These are phyloP conservation scores for Onychomys torridus DNA, from an alignment of 2,797 vertebrate species.

Conservation along the genomic window DNA sequence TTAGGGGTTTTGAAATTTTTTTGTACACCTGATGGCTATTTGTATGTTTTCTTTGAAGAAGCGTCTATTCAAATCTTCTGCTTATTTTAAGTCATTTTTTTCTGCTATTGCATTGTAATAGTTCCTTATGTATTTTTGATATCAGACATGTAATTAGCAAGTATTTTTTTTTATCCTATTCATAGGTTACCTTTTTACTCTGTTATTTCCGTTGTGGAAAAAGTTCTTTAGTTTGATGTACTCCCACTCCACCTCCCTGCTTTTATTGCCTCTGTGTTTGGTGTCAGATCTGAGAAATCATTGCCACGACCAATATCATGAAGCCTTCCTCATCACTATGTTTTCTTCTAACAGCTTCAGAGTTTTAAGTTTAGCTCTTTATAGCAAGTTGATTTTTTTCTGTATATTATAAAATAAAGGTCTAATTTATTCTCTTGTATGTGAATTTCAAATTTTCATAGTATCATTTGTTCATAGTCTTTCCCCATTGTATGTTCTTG, in stretches of 20 bases:
- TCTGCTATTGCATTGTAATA: background rate
- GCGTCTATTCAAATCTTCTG: background rate
- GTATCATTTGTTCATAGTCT: background rate
- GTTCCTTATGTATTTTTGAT: conserved; percentile 36
- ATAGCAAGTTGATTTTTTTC: conserved; percentile 16
- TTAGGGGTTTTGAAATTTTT: background rate
- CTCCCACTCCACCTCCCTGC: background rate
- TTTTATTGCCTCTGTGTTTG: background rate
- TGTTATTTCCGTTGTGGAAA: background rate
- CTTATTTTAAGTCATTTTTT: background rate
- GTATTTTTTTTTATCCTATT: conserved; percentile 42
- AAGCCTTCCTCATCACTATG: background rate
- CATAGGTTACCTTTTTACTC: background rate
- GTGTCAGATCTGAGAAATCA: background rate
- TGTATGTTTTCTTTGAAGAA: conserved; percentile 23
- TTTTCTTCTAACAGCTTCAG: background rate
- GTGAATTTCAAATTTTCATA: background rate
- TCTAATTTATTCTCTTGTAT: background rate
- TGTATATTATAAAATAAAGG: background rate
- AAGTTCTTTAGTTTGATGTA: background rate
- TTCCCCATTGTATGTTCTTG: background rate
- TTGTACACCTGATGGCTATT: background rate
- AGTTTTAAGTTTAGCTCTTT: conserved; percentile 34
- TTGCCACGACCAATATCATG: background rate
- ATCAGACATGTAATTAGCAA: background rate